Percentiles rank a stretch among this genome's conserved stretches.
Conservation (phyloP, 1,140 invertebrate genomes). For the Anoplophora glabripennis region DNA sequence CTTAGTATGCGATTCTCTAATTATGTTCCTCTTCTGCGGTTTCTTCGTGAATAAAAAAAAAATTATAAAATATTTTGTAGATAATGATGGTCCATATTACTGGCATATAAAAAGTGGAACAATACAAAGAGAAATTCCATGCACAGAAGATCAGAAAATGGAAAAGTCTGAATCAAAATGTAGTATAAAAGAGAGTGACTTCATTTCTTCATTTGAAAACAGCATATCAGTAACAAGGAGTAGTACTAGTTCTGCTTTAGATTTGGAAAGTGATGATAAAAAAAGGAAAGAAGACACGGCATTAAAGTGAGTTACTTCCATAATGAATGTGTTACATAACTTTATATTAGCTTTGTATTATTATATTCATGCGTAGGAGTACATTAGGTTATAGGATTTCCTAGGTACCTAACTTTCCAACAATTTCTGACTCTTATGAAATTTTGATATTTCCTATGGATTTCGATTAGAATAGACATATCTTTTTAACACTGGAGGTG, state of each 20-base stretch:
- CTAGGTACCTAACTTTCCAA: too few relatives aligned
- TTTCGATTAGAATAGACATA: too few relatives aligned
- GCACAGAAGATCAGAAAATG: conserved; percentile 47
- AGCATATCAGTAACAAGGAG: conserved; percentile 61
- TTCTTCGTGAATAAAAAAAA: too few relatives aligned
- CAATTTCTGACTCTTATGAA: too few relatives aligned
- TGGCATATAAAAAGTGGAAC: conserved; percentile 99
- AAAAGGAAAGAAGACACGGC: conserved; percentile 69
- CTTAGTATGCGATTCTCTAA: too few relatives aligned
- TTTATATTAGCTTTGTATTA: too few relatives aligned
- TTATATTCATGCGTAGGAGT: too few relatives aligned
- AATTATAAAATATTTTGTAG: conserved; percentile 52
- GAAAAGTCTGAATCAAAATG: conserved; percentile 50
- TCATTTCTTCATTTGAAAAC: conserved; percentile 49
- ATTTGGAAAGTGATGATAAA: conserved; percentile 66
- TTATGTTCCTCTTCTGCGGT: too few relatives aligned
- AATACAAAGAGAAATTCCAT: conserved; percentile 88
- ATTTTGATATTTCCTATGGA: too few relatives aligned
- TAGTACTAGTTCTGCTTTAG: conserved; percentile 74
- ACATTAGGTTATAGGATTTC: too few relatives aligned
- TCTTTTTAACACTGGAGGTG: too few relatives aligned
- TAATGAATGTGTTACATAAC: too few relatives aligned
- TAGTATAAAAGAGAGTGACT: conserved; percentile 56
- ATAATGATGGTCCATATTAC: conserved; percentile 91
- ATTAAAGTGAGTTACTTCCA: conserved; percentile 70